Percentiles rank a stretch among this genome's conserved stretches.
These are phyloP conservation scores for Patella ulyssiponensis DNA, from an alignment of 2,888 invertebrate species.

Conservation along the genomic window DNA sequence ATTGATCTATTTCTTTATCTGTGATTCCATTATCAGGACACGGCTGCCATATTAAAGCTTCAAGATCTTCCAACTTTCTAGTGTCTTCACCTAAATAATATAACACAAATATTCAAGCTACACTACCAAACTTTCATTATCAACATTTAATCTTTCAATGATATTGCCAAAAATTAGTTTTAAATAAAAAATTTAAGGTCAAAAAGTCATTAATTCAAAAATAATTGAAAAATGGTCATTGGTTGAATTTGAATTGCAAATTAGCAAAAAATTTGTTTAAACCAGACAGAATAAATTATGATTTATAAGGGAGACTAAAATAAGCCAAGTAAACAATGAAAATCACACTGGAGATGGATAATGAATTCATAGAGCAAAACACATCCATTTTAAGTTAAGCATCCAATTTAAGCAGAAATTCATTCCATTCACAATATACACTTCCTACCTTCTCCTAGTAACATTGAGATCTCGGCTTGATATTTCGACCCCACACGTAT, in stretches of 20 bases:
- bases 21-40: constrained; percentile 83
- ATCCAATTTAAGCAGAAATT: background rate
- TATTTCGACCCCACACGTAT: constrained; percentile 92
- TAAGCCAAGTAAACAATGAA: background rate
- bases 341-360: too few species aligned
- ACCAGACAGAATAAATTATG: too few species aligned
- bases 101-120: background rate
- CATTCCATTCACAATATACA: background rate
- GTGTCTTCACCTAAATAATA: constrained; percentile 76
- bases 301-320: background rate
- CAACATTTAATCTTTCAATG: constrained; percentile 31
- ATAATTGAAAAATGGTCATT: too few species aligned
- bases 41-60: constrained; percentile 95
- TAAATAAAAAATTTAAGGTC: too few species aligned
- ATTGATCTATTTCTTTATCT: constrained; percentile 98
- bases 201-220: too few species aligned
- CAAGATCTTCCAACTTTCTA: constrained; percentile 83
- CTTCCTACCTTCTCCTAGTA: constrained; percentile 80
- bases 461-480: constrained; percentile 87
- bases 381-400: too few species aligned
- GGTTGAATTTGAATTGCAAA: too few species aligned
- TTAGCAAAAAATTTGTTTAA: too few species aligned
- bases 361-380: too few species aligned
- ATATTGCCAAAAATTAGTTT: too few species aligned
- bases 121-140: constrained; percentile 80